Evolutionary conservation across 2,797 vertebrate genomes (phyloP), one percentile per base, ranked within the genome.

Genomic region (Notolepis coatsorum): DNA sequence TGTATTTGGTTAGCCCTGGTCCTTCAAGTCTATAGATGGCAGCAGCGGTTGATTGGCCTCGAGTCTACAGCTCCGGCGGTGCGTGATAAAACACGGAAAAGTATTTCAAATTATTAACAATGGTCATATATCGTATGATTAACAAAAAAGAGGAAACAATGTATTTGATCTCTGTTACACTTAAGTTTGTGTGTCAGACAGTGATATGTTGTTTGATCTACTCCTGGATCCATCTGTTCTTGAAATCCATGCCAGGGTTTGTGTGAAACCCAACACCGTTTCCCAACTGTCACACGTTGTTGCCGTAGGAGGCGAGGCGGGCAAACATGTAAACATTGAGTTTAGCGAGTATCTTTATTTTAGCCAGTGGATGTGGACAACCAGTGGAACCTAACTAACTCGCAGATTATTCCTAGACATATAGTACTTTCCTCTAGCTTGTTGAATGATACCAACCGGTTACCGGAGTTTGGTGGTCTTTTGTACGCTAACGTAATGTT

Each of bases 321-420:
- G 79, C 78, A 85, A 89, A 81, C 77, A 87, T 75, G 85, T 88
- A 90, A 92, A 91, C 91, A 89, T 5, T 37, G 30, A 24, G n/a
- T n/a, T n/a, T n/a, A n/a, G n/a, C n/a, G n/a, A n/a, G n/a, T 37
- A 38, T 13, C 15, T 42, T 17, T n/a, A 1, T 37, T 28, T 10
- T 50, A n/a, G 35, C 35, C 5, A 4, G 31, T 37, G 12, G 35
- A 12, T 35, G 35, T n/a, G n/a, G n/a, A n/a, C n/a, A n/a, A n/a
- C n/a, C n/a, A n/a, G n/a, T n/a, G n/a, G n/a, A n/a, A n/a, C n/a
- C n/a, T n/a, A n/a, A n/a, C n/a, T n/a, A n/a, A n/a, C n/a, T n/a
- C n/a, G n/a, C n/a, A n/a, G n/a, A n/a, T n/a, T n/a, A n/a, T n/a
- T n/a, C n/a, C n/a, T n/a, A n/a, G n/a, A n/a, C n/a, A n/a, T n/a